These are phyloP conservation scores for Oscheius myriophilus DNA, from an alignment of 2,888 invertebrate genomes.

Conservation along the genomic window DNA sequence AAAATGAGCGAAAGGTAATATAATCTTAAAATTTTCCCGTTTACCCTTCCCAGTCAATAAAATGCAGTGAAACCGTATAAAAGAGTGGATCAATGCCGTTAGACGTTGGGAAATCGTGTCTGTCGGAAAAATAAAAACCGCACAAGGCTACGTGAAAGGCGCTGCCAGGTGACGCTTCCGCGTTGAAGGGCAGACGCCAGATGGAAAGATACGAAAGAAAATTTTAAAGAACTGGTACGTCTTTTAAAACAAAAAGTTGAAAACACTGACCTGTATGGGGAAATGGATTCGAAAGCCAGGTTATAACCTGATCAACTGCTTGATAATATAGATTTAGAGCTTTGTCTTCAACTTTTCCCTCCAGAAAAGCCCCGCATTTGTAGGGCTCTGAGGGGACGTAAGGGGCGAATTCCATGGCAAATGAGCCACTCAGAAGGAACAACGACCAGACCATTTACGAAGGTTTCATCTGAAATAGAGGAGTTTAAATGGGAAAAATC, in stretches of 20 bases:
- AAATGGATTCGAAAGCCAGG: conserved; percentile 60
- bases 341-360: conserved; percentile 56
- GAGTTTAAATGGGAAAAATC: neutral
- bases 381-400: conserved; percentile 60
- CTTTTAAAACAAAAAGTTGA: neutral
- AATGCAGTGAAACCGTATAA: no score
- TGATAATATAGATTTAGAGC: conserved; percentile 63
- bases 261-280: conserved; percentile 58
- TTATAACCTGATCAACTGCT: conserved; percentile 60
- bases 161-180: no score
- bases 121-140: no score
- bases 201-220: no score
- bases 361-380: conserved; percentile 62
- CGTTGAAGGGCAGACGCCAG: no score
- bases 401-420: conserved; percentile 53
- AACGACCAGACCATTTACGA: conserved; percentile 17
- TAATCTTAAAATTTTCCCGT: no score
- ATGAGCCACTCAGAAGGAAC: conserved; percentile 19
- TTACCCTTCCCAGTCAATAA: no score
- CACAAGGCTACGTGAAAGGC: no score
- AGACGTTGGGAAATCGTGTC: no score
- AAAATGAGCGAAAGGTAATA: no score
- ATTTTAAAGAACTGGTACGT: neutral
- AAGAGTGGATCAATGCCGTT: no score
- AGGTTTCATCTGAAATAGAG: neutral